Percentiles rank a stretch among this genome's conserved stretches.
Conservation (phyloP, 2,888 invertebrate species). For the Aproaerema taeniolella region DNA sequence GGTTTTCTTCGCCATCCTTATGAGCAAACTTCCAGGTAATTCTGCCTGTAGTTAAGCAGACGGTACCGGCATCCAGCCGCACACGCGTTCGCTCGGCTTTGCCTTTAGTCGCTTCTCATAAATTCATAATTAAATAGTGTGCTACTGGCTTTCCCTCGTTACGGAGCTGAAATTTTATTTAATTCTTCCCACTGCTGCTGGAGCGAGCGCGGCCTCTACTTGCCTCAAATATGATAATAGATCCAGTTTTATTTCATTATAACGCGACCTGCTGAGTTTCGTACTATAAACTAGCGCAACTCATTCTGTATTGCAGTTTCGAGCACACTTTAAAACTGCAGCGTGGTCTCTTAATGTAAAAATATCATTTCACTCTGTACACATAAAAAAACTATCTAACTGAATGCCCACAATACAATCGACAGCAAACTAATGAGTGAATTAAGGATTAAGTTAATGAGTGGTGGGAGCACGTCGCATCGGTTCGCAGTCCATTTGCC, state of each 20-base stretch:
- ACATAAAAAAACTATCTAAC: too few species aligned
- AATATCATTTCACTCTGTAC: too few species aligned
- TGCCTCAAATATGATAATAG: slow-evolving; percentile 4
- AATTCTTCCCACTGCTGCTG: slow-evolving; percentile 38
- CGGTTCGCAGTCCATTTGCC: neutral
- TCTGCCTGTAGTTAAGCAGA: too few species aligned
- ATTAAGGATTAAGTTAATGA: neutral
- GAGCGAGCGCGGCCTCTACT: neutral
- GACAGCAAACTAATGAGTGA: neutral
- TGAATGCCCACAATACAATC: too few species aligned
- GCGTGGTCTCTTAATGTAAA: too few species aligned
- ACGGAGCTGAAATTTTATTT: slow-evolving; percentile 54
- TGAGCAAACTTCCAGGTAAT: too few species aligned
- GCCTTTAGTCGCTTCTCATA: slow-evolving; percentile 63
- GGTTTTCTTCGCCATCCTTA: neutral
- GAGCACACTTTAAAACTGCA: too few species aligned
- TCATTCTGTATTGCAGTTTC: too few species aligned
- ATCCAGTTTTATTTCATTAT: slow-evolving; percentile 7
- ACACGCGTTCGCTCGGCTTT: too few species aligned
- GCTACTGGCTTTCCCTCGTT: slow-evolving; percentile 54
- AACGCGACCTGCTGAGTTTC: too few species aligned
- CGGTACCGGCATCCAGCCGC: too few species aligned
- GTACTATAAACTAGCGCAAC: too few species aligned
- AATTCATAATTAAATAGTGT: slow-evolving; percentile 72
- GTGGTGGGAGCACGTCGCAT: neutral